A percentile compares a stretch with the other conserved stretches of the same genome.
phyloP scores from a whole-genome alignment of 2,797 vertebrate species.

The Phrynocephalus vlangalii region DNA sequence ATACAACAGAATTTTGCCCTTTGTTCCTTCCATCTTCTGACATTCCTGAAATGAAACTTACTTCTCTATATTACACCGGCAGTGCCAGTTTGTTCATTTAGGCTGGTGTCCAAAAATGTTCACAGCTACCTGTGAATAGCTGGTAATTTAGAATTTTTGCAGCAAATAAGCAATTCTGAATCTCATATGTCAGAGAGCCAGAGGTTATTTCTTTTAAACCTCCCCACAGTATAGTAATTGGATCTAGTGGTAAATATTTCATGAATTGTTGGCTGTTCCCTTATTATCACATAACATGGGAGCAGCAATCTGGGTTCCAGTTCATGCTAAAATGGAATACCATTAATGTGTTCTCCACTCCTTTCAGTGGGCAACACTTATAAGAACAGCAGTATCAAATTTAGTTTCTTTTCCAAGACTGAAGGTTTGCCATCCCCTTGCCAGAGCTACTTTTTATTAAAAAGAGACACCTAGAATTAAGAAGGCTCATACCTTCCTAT shows the following conservation, averaged over 20 bases:
- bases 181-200: slow-evolving; percentile 15
- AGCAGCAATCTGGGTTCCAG: not conserved
- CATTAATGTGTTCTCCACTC: not conserved
- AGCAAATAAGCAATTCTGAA: slow-evolving; percentile 14
- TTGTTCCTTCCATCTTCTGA: not conserved
- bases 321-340: slow-evolving; percentile 1
- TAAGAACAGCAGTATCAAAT: not conserved
- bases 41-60: not conserved
- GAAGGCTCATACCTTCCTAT: not conserved
- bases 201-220: slow-evolving; percentile 34
- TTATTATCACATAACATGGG: slow-evolving; percentile 1
- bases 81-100: slow-evolving; percentile 8
- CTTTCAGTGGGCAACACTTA: not conserved
- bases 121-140: not conserved
- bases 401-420: not conserved
- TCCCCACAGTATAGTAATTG: slow-evolving; percentile 22
- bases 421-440: not conserved
- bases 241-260: slow-evolving; percentile 28
- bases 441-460: not conserved
- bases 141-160: slow-evolving; percentile 21
- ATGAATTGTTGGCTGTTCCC: slow-evolving; percentile 34
- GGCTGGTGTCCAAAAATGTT: slow-evolving; percentile 1
- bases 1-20: not conserved
- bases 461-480: not conserved
- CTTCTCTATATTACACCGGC: not conserved